Conservation (phyloP, 2,113 vertebrate species). For the Phalacrocorax brasilianus region DNA sequence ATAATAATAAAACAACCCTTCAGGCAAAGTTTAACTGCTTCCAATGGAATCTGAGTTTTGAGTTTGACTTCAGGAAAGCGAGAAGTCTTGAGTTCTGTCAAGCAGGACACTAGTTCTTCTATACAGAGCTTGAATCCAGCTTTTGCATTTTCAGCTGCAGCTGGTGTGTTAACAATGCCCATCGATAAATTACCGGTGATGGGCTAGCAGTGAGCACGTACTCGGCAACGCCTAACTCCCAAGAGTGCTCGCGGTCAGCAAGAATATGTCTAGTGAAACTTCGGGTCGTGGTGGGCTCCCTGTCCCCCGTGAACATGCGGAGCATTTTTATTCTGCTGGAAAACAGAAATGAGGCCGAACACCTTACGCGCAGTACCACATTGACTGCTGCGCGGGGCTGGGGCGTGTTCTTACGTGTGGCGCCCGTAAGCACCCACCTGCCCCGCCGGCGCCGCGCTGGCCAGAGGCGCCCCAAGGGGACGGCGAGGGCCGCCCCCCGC, state of each 20-base stretch:
- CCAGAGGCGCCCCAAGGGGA: too few species aligned
- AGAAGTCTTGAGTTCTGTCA: not conserved
- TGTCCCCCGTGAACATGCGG: rapidly evolving
- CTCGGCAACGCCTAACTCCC: rapidly evolving
- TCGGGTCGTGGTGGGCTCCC: too few species aligned
- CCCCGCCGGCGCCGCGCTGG: rapidly evolving
- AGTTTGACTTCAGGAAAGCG: not conserved
- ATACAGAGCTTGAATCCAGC: not conserved
- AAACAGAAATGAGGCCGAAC: not conserved
- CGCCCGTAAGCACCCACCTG: rapidly evolving
- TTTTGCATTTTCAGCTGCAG: not conserved
- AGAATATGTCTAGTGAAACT: not conserved
- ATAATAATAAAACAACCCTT: too few species aligned
- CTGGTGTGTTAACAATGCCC: not conserved
- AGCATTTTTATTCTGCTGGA: not conserved
- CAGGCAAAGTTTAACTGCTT: not conserved
- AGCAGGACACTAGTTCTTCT: rapidly evolving
- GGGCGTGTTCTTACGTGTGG: rapidly evolving
- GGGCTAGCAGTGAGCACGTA: rapidly evolving
- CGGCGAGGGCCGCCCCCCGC: rapidly evolving
- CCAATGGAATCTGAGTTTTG: not conserved
- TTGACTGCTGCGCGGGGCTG: rapidly evolving
- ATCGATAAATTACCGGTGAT: not conserved
- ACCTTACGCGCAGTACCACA: rapidly evolving
- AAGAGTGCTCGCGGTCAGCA: rapidly evolving